These are phyloP conservation scores for Coleophora flavipennella DNA, from an alignment of 2,888 invertebrate genomes.

Conservation along the genomic window DNA sequence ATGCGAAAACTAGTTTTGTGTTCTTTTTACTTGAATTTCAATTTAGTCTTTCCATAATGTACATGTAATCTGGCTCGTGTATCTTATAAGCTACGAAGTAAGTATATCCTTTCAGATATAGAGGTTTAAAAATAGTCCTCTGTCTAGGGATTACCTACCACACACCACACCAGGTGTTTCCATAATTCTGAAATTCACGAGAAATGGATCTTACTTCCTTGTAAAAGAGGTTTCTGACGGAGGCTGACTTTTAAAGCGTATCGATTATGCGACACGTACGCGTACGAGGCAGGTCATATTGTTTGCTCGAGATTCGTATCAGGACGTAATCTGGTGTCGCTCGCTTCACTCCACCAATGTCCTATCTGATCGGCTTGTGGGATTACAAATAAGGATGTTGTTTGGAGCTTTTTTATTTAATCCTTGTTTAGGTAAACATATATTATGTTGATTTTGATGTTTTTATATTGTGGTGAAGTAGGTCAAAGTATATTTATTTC, in stretches of 20 bases:
- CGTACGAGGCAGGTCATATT: constrained; percentile 19
- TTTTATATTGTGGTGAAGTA: too few species aligned
- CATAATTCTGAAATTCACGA: constrained; percentile 8
- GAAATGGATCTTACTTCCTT: constrained; percentile 15
- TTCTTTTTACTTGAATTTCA: too few species aligned
- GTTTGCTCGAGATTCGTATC: constrained; percentile 52
- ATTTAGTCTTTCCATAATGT: too few species aligned
- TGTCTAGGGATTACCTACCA: constrained; percentile 37
- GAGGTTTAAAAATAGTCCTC: constrained; percentile 47
- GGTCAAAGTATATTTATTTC: too few species aligned
- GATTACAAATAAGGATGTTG: constrained; percentile 10
- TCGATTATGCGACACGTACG: constrained; percentile 29
- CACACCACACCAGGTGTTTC: constrained; percentile 43
- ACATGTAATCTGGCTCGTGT: constrained; percentile 25
- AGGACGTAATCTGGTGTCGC: constrained; percentile 34
- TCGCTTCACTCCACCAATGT: constrained; percentile 8
- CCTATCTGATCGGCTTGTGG: constrained; percentile 13
- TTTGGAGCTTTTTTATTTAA: too few species aligned
- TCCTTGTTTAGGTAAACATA: too few species aligned
- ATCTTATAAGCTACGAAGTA: constrained; percentile 32
- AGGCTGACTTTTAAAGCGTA: constrained; percentile 20
- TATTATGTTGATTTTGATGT: too few species aligned
- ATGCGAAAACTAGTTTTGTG: too few species aligned
- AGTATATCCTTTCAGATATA: constrained; percentile 24
- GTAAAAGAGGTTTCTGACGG: constrained; percentile 19